Conservation (phyloP, 2,888 invertebrate species). For the Drosophila quinaria region DNA sequence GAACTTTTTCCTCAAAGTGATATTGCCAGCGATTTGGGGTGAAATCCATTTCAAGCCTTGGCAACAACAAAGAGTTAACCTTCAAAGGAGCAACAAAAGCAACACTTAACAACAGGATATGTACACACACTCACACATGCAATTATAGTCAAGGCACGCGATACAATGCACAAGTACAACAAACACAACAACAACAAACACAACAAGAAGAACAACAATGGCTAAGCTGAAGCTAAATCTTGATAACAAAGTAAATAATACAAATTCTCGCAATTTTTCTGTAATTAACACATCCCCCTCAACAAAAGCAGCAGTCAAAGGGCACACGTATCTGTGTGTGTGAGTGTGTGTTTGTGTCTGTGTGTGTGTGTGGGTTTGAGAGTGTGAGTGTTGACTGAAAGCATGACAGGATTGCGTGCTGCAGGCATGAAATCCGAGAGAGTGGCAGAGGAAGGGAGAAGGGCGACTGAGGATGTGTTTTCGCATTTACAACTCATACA, state of each 20-base stretch:
- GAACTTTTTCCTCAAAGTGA: neutral
- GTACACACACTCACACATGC: conserved; percentile 34
- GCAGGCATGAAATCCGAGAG: conserved; percentile 64
- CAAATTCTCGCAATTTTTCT: conserved; percentile 81
- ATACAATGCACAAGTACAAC: conserved; percentile 17
- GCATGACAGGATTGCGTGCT: conserved; percentile 73
- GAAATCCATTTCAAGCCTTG: conserved; percentile 3
- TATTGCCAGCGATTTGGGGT: neutral
- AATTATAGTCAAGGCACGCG: conserved; percentile 20
- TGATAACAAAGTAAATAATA: conserved; percentile 81
- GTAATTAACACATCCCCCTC: conserved; percentile 76
- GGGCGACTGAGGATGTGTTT: conserved; percentile 31
- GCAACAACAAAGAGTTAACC: conserved; percentile 28
- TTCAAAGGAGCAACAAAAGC: conserved; percentile 30
- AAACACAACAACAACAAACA: conserved; percentile 21
- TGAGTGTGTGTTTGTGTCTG: neutral
- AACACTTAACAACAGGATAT: conserved; percentile 60
- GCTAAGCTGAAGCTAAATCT: conserved; percentile 63
- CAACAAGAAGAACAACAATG: conserved; percentile 45
- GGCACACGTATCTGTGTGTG: conserved; percentile 17
- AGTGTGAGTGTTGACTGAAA: conserved; percentile 54
- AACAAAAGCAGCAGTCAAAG: conserved; percentile 56
- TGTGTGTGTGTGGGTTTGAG: neutral
- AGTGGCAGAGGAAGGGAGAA: neutral
- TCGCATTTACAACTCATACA: conserved; percentile 67